Evolutionary conservation across 2,113 vertebrate species (phyloP).

Genomic region (Chamaetylas fuelleborni): DNA sequence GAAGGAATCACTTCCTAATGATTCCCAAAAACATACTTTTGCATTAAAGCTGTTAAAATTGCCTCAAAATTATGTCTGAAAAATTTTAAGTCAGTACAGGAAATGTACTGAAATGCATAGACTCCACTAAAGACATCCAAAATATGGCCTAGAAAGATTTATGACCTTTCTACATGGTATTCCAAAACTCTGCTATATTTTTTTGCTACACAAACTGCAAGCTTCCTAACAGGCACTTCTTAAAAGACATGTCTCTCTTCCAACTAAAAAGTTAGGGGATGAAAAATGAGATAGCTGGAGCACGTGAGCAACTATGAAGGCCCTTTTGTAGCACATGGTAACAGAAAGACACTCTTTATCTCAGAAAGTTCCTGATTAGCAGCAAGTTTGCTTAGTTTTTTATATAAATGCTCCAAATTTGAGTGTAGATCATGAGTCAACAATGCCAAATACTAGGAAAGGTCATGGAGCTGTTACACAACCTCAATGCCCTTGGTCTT

Average conservation of each 20-base stretch:
- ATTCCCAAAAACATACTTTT: not conserved
- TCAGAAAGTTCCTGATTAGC: not conserved
- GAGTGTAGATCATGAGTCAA: not conserved
- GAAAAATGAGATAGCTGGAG: not conserved
- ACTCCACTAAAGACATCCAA: not conserved
- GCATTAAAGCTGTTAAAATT: not conserved
- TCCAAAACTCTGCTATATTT: not conserved
- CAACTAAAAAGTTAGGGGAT: not conserved
- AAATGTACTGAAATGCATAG: not conserved
- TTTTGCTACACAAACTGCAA: not conserved
- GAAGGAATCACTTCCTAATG: not conserved
- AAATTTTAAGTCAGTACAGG: not conserved
- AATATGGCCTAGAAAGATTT: not conserved
- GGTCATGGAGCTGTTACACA: not conserved
- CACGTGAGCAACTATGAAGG: not conserved
- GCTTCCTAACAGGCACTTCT: not conserved
- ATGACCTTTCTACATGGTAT: not conserved
- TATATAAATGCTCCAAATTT: not conserved
- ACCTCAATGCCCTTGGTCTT: accelerated
- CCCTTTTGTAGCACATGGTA: not conserved
- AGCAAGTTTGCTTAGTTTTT: not conserved
- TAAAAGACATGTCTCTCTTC: not conserved
- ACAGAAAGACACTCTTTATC: not conserved
- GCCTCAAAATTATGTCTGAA: not conserved
- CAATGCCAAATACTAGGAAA: not conserved